phyloP scores from a whole-genome alignment of 37 sponge, comb jelly and placozoan genomes.

The Eunapius fragilis region DNA sequence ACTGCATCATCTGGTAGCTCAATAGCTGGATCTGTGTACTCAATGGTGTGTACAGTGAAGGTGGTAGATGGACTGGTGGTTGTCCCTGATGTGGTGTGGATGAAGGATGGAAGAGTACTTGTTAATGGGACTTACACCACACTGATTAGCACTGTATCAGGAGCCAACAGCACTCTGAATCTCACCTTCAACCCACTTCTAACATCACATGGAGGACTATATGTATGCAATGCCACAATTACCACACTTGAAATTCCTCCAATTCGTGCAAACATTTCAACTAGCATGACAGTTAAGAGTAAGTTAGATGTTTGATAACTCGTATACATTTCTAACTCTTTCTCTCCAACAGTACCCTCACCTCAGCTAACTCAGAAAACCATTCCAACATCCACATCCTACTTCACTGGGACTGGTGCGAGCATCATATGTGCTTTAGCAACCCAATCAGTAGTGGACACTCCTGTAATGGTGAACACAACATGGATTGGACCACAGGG shows the following conservation, averaged over 20 bases:
- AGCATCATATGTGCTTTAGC: neutral
- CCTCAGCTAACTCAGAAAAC: too few relatives aligned
- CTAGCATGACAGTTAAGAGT: slow-evolving; percentile 19
- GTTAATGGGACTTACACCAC: neutral
- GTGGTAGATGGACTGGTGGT: neutral
- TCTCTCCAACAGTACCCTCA: neutral
- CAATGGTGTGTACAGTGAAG: slow-evolving; percentile 22
- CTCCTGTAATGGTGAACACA: neutral
- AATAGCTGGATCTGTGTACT: slow-evolving; percentile 2
- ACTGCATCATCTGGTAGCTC: neutral
- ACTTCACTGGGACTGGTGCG: neutral
- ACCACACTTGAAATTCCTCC: neutral
- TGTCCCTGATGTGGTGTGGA: slow-evolving; percentile 40
- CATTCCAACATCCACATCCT: too few relatives aligned
- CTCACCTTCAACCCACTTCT: slow-evolving; percentile 24
- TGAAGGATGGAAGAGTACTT: neutral
- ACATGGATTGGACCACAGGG: neutral
- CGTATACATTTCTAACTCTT: neutral
- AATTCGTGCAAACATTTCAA: too few relatives aligned
- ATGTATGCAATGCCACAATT: slow-evolving; percentile 31
- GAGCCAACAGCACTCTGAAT: neutral
- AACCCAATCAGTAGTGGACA: neutral
- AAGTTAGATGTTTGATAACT: neutral
- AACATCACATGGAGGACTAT: slow-evolving; percentile 45
- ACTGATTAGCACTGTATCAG: neutral